A percentile compares a stretch with the other conserved stretches of the same genome.
These are phyloP conservation scores for Glomeris maerens DNA, from an alignment of 1,140 invertebrate genomes.

Conservation along the genomic window DNA sequence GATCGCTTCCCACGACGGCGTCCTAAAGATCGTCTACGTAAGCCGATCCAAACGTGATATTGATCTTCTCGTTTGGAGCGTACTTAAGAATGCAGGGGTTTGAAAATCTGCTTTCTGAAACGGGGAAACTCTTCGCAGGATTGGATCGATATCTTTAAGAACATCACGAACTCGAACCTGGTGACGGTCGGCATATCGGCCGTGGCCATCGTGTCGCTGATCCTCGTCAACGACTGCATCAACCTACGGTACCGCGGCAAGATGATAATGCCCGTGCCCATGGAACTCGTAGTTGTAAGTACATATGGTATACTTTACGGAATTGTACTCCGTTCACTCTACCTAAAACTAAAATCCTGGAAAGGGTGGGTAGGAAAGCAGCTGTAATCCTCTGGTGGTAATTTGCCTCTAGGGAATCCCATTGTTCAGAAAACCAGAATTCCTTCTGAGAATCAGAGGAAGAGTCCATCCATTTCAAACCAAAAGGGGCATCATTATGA, in stretches of 20 bases:
- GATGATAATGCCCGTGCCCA: conserved; percentile 59
- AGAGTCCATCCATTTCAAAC: no score
- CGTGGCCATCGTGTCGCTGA: conserved; percentile 28
- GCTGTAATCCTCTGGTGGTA: no score
- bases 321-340: neutral
- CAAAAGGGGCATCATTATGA: no score
- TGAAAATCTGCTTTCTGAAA: no score
- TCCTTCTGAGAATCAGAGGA: no score
- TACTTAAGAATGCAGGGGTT: no score
- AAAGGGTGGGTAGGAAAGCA: no score
- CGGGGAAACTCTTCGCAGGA: conserved; percentile 41
- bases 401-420: no score
- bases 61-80: no score
- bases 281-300: conserved; percentile 64
- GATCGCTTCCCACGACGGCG: conserved; percentile 13
- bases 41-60: no score
- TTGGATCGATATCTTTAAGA: conserved; percentile 44
- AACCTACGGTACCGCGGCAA: conserved; percentile 58
- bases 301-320: conserved; percentile 1
- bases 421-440: no score
- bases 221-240: conserved; percentile 45
- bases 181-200: conserved; percentile 36
- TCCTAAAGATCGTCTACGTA: conserved; percentile 17
- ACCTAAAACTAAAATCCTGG: no score
- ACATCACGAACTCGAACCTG: conserved; percentile 45